A percentile compares a stretch with the other conserved stretches of the same genome.
phyloP scores from a whole-genome alignment of 2,113 vertebrate species.

The Otolemur garnettii region DNA sequence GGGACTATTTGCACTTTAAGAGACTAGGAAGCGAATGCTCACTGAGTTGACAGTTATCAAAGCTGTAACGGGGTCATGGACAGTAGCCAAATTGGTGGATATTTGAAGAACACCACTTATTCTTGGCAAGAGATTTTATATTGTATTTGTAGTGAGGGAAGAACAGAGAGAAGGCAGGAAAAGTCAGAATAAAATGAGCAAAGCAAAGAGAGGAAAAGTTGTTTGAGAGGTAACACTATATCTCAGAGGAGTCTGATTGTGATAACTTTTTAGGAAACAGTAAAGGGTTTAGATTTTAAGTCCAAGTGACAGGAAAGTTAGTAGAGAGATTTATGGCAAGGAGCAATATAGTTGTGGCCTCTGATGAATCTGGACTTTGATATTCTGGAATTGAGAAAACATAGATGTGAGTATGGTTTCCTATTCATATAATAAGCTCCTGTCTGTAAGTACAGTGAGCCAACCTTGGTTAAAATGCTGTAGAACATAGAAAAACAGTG shows the following conservation, averaged over 20 bases:
- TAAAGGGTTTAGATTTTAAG: not conserved
- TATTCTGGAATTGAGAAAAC: not conserved
- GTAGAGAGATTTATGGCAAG: not conserved
- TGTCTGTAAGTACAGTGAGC: not conserved
- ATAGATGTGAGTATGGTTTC: not conserved
- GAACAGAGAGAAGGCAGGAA: not conserved
- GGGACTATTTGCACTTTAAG: not conserved
- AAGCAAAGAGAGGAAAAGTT: fast-evolving
- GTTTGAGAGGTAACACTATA: not conserved
- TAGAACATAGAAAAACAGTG: not conserved
- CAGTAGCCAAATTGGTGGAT: not conserved
- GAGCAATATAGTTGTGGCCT: not conserved
- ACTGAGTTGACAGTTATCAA: not conserved
- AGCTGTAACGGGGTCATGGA: not conserved
- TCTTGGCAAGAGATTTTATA: no score
- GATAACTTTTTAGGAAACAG: not conserved
- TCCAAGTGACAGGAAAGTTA: not conserved
- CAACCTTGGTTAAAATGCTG: not conserved
- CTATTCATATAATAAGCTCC: not conserved
- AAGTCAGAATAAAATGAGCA: not conserved
- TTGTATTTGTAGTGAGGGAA: not conserved
- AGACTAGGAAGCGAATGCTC: not conserved
- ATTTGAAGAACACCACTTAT: not conserved
- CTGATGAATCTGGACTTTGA: not conserved
- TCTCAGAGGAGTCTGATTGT: not conserved